phyloP scores from a whole-genome alignment of 1,140 invertebrate species.

The Caerostris extrusa region DNA sequence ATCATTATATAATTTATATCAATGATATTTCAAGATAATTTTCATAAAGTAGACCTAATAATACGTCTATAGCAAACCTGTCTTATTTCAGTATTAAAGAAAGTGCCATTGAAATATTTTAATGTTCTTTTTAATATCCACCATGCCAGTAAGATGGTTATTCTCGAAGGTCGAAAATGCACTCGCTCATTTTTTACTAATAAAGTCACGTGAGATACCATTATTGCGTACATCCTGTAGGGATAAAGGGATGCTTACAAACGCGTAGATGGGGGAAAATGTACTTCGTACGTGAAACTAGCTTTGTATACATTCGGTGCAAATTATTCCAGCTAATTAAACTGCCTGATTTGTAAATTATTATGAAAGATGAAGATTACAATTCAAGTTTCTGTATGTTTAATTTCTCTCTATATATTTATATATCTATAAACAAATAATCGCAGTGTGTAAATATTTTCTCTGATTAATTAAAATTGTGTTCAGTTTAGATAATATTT shows the following conservation, averaged over 20 bases:
- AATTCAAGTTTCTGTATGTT: background rate
- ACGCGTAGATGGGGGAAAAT: background rate
- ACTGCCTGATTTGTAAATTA: background rate
- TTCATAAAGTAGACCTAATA: no score
- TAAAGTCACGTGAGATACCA: background rate
- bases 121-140: no score
- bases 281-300: background rate
- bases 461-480: background rate
- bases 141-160: no score
- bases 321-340: background rate
- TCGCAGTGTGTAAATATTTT: background rate
- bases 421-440: background rate
- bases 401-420: background rate
- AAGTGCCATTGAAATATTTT: no score
- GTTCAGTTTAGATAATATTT: background rate
- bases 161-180: background rate
- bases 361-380: background rate
- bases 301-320: background rate
- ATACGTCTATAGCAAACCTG: no score
- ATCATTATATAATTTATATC: no score
- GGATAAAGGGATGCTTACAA: constrained; percentile 10
- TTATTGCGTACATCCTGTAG: constrained; percentile 11
- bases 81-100: no score
- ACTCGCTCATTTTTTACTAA: background rate
- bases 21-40: no score